These are phyloP conservation scores for Chironex yamaguchii DNA, from an alignment of 30 jellyfish, hydroid and myxozoan species.

Conservation along the genomic window DNA sequence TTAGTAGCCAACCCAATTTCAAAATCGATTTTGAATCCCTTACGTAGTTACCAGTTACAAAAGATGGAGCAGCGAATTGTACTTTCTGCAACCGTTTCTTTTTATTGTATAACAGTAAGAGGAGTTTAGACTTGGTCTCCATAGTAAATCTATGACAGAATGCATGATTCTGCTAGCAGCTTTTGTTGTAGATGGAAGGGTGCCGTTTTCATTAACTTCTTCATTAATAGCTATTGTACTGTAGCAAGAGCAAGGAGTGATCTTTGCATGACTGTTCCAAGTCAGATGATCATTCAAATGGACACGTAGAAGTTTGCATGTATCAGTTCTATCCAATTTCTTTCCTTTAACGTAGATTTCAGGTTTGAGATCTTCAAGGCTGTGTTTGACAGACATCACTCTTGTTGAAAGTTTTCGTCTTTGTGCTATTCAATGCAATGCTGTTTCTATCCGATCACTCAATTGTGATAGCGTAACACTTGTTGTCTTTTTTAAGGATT, in stretches of 20 bases:
- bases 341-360: slow-evolving; percentile 1
- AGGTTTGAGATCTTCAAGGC: slow-evolving; percentile 3
- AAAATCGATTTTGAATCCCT: slow-evolving; percentile 19
- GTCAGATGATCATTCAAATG: slow-evolving; percentile 54
- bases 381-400: background rate
- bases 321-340: slow-evolving; percentile 45
- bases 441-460: slow-evolving; percentile 49
- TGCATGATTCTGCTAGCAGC: slow-evolving; percentile 60
- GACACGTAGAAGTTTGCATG: slow-evolving; percentile 56
- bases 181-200: slow-evolving; percentile 46
- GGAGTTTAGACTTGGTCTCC: slow-evolving; percentile 38
- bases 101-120: slow-evolving; percentile 13
- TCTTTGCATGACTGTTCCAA: slow-evolving; percentile 49
- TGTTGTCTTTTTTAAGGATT: slow-evolving; percentile 24
- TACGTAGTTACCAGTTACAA: slow-evolving; percentile 30
- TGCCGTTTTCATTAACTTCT: slow-evolving; percentile 39
- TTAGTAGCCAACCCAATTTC: slow-evolving; percentile 38
- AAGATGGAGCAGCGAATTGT: slow-evolving; percentile 54
- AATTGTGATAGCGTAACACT: slow-evolving; percentile 35
- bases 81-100: slow-evolving; percentile 36
- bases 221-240: slow-evolving; percentile 57
- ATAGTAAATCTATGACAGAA: slow-evolving; percentile 52
- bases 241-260: slow-evolving; percentile 54
- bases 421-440: slow-evolving; percentile 64
- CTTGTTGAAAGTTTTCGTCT: slow-evolving; percentile 46